phyloP scores from a whole-genome alignment of 1,140 invertebrate genomes.

The Stegodyphus mimosarum region DNA sequence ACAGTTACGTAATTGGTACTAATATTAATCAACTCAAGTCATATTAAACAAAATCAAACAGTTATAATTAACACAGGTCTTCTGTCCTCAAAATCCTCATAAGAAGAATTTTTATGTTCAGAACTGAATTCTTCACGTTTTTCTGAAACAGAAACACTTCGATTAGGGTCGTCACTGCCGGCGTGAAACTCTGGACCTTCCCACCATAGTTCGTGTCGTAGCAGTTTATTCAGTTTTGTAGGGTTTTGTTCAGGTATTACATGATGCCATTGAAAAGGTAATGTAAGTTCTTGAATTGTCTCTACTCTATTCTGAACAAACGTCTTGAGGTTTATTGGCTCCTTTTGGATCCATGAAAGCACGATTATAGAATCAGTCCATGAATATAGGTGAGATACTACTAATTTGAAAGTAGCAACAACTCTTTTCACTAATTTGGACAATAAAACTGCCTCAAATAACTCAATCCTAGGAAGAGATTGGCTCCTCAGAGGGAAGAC shows the following conservation, averaged over 20 bases:
- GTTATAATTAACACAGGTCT: too few relatives aligned
- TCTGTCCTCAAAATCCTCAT: not conserved
- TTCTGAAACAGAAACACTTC: not conserved
- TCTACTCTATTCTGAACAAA: constrained; percentile 68
- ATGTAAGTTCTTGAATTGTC: constrained; percentile 63
- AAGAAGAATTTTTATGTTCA: not conserved
- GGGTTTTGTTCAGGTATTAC: constrained; percentile 25
- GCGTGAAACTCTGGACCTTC: not conserved
- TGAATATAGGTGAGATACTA: not conserved
- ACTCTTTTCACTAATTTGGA: not conserved
- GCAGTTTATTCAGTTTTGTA: not conserved
- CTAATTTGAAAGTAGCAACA: not conserved
- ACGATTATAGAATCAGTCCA: constrained; percentile 67
- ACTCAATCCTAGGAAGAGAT: not conserved
- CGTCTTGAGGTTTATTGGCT: constrained; percentile 65
- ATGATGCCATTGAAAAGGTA: constrained; percentile 12
- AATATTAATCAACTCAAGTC: too few relatives aligned
- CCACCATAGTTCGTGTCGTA: not conserved
- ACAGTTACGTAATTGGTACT: too few relatives aligned
- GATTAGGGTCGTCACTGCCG: not conserved
- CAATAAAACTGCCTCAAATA: not conserved
- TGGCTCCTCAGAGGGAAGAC: not conserved
- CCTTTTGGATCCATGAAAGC: constrained; percentile 65
- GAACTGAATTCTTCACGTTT: not conserved
- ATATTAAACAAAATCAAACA: too few relatives aligned